Evolutionary conservation across 2,113 vertebrate species (phyloP).

Genomic region (Arizona elegans): DNA sequence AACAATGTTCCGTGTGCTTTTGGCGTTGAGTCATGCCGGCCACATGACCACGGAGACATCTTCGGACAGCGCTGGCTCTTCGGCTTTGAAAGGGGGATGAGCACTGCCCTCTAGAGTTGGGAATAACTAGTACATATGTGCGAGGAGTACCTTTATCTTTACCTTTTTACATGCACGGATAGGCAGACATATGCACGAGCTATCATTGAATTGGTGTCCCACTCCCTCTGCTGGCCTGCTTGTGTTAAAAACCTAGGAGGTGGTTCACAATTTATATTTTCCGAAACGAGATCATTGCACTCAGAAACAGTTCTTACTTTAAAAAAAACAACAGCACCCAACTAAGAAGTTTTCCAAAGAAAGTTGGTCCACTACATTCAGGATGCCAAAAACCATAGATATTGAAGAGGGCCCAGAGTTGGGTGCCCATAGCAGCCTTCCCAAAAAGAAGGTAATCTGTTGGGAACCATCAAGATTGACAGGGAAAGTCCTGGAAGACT

Average conservation of each 20-base stretch:
- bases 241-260: not conserved
- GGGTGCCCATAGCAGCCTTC: not conserved
- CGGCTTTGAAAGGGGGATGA: too few species aligned
- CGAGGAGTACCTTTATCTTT: too few species aligned
- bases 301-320: not conserved
- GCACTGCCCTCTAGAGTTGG: too few species aligned
- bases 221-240: not conserved
- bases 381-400: not conserved
- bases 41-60: too few species aligned
- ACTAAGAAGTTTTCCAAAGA: not conserved
- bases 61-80: too few species aligned
- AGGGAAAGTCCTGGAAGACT: not conserved
- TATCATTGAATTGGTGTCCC: not conserved
- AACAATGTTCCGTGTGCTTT: too few species aligned
- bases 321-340: not conserved
- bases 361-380: not conserved
- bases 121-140: too few species aligned
- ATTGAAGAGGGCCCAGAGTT: not conserved
- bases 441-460: not conserved
- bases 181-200: not conserved
- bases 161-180: not conserved
- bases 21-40: too few species aligned
- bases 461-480: not conserved
- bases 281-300: not conserved
- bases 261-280: not conserved